Conservation (phyloP, 1,140 invertebrate species). For the Lasioglossum baleicum region DNA sequence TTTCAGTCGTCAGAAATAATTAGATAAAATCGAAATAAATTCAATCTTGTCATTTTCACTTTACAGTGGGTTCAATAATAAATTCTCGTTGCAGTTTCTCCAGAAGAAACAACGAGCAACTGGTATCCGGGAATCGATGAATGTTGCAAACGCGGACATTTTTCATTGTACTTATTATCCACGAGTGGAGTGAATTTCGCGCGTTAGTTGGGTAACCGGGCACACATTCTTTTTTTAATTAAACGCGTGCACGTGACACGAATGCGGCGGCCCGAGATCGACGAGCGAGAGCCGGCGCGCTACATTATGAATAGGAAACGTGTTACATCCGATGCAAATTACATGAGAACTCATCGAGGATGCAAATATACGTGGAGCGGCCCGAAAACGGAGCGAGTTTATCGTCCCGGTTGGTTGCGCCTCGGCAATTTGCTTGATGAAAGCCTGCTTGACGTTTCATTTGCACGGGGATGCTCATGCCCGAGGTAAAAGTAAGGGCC, state of each 20-base stretch:
- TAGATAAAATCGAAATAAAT: too few relatives aligned
- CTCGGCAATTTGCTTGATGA: conserved; percentile 14
- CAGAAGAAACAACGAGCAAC: too few relatives aligned
- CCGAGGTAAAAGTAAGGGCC: conserved; percentile 1
- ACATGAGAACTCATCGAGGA: not conserved
- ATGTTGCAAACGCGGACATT: too few relatives aligned
- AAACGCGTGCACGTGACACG: not conserved
- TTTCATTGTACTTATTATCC: too few relatives aligned
- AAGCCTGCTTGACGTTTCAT: conserved; percentile 12
- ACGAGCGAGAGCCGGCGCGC: not conserved
- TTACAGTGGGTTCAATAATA: too few relatives aligned
- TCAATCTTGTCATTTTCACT: too few relatives aligned
- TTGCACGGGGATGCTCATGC: conserved; percentile 11
- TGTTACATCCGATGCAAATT: not conserved
- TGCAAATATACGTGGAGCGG: conserved; percentile 3
- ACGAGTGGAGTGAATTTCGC: too few relatives aligned
- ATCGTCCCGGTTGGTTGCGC: not conserved
- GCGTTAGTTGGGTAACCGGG: too few relatives aligned
- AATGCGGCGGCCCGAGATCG: not conserved
- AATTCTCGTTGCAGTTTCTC: too few relatives aligned
- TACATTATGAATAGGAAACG: not conserved
- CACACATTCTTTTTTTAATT: not conserved
- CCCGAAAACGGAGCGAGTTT: not conserved
- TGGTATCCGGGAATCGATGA: too few relatives aligned
- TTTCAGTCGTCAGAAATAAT: too few relatives aligned